Base-by-base conservation (phyloP, 2,797 vertebrate genomes). In the Molothrus aeneus region DNA sequence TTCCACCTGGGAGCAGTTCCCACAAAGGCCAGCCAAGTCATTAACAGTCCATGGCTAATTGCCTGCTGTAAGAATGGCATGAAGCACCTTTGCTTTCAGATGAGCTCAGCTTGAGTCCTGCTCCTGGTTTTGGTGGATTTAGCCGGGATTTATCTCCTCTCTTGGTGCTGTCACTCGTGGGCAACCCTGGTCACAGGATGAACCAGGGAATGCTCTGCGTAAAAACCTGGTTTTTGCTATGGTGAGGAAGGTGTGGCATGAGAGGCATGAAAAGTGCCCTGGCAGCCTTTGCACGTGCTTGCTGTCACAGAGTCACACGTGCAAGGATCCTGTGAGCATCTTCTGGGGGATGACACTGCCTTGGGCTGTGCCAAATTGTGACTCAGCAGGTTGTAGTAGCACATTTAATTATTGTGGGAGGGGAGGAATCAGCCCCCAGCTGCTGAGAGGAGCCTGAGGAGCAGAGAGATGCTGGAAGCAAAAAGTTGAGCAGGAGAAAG, bases 21-120 rank as follows among this genome's bases (percentile, higher is more conserved):
- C 82, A 79, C 42, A 92, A 90, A 94, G 91, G 91, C 77, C 91
- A 91, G 77, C 75, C 69, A 83, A 93, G 90, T 96, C 89, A 83
- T 94, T 96, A 94, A 79, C 87, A 95, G 57, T 2, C 70, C 38
- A 13, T 78, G 89, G 92, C 91, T 96, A 96, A 93, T 93, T 94
- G 77, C 81, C 54, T 74, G 74, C 38, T 78, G 38, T 69, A 90
- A 74, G 57, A 72, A 2, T 25, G 75, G 59, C 72, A 26, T 25
- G 77, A 74, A 90, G 36, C 32, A 66, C 69, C 82, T 91, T 90
- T 22, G 81, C 66, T 88, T 78, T 50, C 75, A 53, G 80, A 60
- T 1, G 59, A 81, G 63, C 73, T 91, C 85, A 56, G 73, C 80
- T 56, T 18, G 63, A 72, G 17, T 6, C 6, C 18, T 36, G 28